phyloP scores from a whole-genome alignment of 2,888 invertebrate genomes.

The Auanema freiburgensis region DNA sequence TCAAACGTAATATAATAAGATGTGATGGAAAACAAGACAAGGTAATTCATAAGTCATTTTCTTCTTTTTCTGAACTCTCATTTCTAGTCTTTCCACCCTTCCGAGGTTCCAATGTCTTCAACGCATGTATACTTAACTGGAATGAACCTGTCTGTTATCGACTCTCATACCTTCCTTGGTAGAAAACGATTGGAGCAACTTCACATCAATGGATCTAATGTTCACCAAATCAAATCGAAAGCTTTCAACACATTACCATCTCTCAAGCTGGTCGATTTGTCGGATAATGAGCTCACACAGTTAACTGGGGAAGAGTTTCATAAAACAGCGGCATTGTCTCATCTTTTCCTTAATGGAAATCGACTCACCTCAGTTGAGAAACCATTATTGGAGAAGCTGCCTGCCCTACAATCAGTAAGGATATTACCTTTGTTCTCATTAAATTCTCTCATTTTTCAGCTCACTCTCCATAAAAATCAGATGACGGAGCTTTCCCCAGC shows the following conservation, averaged over 20 bases:
- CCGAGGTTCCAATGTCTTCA: constrained; percentile 85
- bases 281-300: constrained; percentile 45
- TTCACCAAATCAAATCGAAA: constrained; percentile 50
- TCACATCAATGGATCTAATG: constrained; percentile 51
- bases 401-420: constrained; percentile 42
- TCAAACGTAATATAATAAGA: constrained; percentile 71
- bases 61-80: background rate
- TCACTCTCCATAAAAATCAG: constrained; percentile 52
- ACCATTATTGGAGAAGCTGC: constrained; percentile 43
- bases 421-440: background rate
- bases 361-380: constrained; percentile 29
- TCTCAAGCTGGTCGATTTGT: constrained; percentile 54
- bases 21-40: constrained; percentile 22
- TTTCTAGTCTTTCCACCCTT: constrained; percentile 71
- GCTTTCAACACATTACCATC: constrained; percentile 58
- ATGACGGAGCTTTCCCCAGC: constrained; percentile 36
- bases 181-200: constrained; percentile 48
- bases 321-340: constrained; percentile 41
- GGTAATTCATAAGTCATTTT: background rate
- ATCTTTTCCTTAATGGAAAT: constrained; percentile 51
- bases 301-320: constrained; percentile 48
- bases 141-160: constrained; percentile 77
- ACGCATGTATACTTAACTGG: constrained; percentile 85
- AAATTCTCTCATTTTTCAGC: constrained; percentile 4
- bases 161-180: constrained; percentile 81